A percentile compares a stretch with the other conserved stretches of the same genome.
phyloP scores from a whole-genome alignment of 2,797 vertebrate genomes.

The Numenius phaeopus region DNA sequence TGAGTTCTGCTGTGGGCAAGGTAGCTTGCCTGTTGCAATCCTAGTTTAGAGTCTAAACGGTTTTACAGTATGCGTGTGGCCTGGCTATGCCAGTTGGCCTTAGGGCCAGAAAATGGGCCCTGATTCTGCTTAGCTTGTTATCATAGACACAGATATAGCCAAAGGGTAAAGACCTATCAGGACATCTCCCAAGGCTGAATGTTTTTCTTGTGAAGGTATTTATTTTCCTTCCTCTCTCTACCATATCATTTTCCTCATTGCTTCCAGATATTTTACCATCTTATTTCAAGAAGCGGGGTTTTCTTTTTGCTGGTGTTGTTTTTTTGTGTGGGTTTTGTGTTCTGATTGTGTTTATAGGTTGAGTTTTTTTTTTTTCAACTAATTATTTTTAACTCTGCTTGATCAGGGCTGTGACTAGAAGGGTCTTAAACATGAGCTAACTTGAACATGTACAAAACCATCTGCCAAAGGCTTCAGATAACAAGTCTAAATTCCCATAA shows the following conservation, averaged over 20 bases:
- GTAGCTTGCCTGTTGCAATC: background rate
- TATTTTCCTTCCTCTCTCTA: background rate
- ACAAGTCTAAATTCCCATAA: background rate
- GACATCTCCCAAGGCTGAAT: background rate
- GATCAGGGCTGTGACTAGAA: background rate
- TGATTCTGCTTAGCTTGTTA: background rate
- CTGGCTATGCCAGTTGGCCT: background rate
- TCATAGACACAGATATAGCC: background rate
- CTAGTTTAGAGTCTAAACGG: background rate
- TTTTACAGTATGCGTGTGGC: background rate
- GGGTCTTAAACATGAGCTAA: background rate
- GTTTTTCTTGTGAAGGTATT: background rate
- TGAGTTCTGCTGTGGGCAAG: background rate
- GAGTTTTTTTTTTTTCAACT: rapidly evolving
- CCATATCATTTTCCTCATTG: background rate
- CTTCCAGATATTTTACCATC: background rate
- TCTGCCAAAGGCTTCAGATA: background rate
- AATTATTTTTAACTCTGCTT: background rate
- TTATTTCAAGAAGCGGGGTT: background rate
- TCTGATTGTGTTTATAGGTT: background rate
- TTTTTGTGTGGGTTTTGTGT: background rate
- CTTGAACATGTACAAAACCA: background rate
- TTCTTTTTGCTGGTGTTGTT: background rate
- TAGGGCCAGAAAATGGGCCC: background rate
- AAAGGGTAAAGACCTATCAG: background rate